A percentile compares a stretch with the other conserved stretches of the same genome.
phyloP scores from a whole-genome alignment of 1,140 invertebrate genomes.

The Brachystomella parvula region DNA sequence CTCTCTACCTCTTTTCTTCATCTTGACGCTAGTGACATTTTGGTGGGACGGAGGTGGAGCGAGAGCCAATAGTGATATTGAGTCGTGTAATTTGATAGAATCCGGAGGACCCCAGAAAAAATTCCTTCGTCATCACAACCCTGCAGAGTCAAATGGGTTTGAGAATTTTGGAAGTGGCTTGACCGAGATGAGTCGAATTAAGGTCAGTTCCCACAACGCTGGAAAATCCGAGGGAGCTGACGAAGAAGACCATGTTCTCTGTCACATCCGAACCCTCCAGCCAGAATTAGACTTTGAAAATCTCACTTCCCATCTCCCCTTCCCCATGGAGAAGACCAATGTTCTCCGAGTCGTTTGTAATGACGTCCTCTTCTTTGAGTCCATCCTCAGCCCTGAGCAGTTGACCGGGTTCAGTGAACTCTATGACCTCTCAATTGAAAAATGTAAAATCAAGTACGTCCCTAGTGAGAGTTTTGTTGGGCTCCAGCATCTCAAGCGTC shows the following conservation, averaged over 20 bases:
- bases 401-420: slow-evolving; percentile 45
- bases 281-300: slow-evolving; percentile 33
- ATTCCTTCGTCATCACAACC: slow-evolving; percentile 22
- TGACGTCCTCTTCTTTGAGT: slow-evolving; percentile 70
- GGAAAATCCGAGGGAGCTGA: background rate
- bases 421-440: slow-evolving; percentile 61
- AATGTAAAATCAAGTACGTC: slow-evolving; percentile 68
- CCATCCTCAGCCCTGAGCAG: slow-evolving; percentile 48
- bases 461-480: slow-evolving; percentile 58
- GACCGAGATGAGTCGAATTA: background rate
- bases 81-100: slow-evolving; percentile 20
- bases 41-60: slow-evolving; percentile 2
- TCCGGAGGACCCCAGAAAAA: background rate
- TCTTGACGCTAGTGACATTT: slow-evolving; percentile 19
- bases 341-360: slow-evolving; percentile 65
- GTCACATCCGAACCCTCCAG: slow-evolving; percentile 36
- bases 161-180: background rate
- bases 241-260: slow-evolving; percentile 20
- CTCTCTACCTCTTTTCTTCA: too few relatives aligned
- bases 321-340: slow-evolving; percentile 15
- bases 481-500: slow-evolving; percentile 56
- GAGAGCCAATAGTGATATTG: slow-evolving; percentile 19
- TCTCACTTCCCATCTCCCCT: slow-evolving; percentile 18
- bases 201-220: too few relatives aligned
- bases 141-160: too few relatives aligned